Evolutionary conservation across 2,888 invertebrate genomes (phyloP).

Genomic region (Taphrorychus bicolor): DNA sequence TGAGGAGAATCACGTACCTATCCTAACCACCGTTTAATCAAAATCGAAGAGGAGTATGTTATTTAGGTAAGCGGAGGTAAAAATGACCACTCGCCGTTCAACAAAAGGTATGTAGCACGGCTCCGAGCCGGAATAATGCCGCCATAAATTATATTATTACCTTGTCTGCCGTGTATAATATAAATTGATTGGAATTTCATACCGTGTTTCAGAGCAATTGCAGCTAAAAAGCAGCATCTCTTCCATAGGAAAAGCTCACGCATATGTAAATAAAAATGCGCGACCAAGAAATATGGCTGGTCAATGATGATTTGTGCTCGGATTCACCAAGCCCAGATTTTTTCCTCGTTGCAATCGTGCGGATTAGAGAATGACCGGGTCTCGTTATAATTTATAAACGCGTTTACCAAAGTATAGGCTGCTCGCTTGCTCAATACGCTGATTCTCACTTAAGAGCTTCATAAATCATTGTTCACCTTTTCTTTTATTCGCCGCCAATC

Average conservation of each 20-base stretch:
- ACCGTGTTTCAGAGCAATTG: slow-evolving; percentile 59
- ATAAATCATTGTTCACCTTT: slow-evolving; percentile 30
- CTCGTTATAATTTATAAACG: slow-evolving; percentile 41
- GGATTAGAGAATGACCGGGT: slow-evolving; percentile 37
- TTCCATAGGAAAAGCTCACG: slow-evolving; percentile 53
- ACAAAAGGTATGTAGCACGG: slow-evolving; percentile 54
- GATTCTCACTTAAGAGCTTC: slow-evolving; percentile 30
- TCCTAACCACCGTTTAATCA: slow-evolving; percentile 47
- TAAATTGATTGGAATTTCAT: slow-evolving; percentile 62
- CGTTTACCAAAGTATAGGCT: slow-evolving; percentile 37
- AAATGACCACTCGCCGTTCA: slow-evolving; percentile 50
- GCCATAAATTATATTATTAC: slow-evolving; percentile 62
- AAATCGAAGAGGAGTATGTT: slow-evolving; percentile 43
- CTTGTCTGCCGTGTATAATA: slow-evolving; percentile 60
- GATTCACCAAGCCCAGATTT: slow-evolving; percentile 41
- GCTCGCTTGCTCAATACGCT: slow-evolving; percentile 27
- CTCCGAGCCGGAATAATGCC: slow-evolving; percentile 55
- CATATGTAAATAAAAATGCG: slow-evolving; percentile 52
- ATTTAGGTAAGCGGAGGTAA: slow-evolving; percentile 44
- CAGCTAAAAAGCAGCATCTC: slow-evolving; percentile 55
- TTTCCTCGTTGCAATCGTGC: slow-evolving; percentile 38
- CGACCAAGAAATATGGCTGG: slow-evolving; percentile 52
- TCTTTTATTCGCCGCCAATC: slow-evolving; percentile 25
- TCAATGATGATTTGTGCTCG: slow-evolving; percentile 56
- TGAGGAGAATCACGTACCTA: no score